Evolutionary conservation across 2,888 invertebrate species (phyloP), one percentile per base, ranked within the genome.

Genomic region (Troglohyphantes excavatus): DNA sequence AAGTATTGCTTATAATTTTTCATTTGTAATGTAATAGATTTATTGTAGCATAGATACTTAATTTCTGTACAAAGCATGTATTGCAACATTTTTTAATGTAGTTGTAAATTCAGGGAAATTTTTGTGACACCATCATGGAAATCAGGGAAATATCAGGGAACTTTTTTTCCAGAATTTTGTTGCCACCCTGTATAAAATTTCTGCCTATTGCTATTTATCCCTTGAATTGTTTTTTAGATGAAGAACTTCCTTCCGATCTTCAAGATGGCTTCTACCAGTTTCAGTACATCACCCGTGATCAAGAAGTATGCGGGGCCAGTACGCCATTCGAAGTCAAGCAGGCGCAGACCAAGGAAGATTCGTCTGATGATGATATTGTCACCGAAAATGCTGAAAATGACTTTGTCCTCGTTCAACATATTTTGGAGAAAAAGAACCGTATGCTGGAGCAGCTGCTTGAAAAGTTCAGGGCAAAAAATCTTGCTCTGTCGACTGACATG

Each of bases 231-330:
- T 26, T 67, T 75, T 27, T 23, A 89, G 88, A 5, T 63, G 33
- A 68, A 19, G 82, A 76, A n/a, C 46, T 89, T 1, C 82, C 88
- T 23, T 29, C 39, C 39, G 39, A 59, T 6, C 39, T 88, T 11
- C 33, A 78, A 29, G 27, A 70, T 68, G 88, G 88, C 13, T 89
- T 70, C 23, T 89, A 89, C 63, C 88, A 89, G 9, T 89, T 89
- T 27, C 26, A 82, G n/a, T 89, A 89, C 43, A 59, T 89, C 5
- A 89, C 88, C 26, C 61, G 67, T 5, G 88, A 89, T n/a, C 39
- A 76, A 7, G 88, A 89, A 82, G 46, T 89, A 2, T 89, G 88
- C 68, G 88, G 88, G 21, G 88, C 88, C 23, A 89, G 88, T 61
- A 89, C 61, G 59, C 82, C 88, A 53, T 75, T 82, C 29, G 46